Evolutionary conservation across 35 echinoderm and acorn worm genomes (phyloP).

Genomic region (Lytechinus variegatus): DNA sequence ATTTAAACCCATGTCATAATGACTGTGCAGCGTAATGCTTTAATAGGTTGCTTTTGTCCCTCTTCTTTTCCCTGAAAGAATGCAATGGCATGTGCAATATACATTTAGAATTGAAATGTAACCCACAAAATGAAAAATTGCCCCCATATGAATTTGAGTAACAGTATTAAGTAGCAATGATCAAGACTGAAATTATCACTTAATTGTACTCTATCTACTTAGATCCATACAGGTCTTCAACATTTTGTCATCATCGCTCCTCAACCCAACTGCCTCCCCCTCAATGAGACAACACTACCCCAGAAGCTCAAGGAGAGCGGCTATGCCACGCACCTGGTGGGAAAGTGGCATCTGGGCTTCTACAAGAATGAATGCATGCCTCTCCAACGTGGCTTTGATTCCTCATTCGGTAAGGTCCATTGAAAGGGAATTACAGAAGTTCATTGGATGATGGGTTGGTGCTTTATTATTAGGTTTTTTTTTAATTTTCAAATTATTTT

Average conservation of each 20-base stretch:
- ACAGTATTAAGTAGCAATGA: too few relatives aligned
- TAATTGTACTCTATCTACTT: not conserved
- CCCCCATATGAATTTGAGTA: too few relatives aligned
- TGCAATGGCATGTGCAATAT: too few relatives aligned
- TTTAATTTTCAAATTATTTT: too few relatives aligned
- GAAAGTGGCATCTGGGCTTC: slow-evolving; percentile 85
- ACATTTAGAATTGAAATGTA: too few relatives aligned
- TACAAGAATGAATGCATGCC: slow-evolving; percentile 84
- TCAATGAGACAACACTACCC: slow-evolving; percentile 56
- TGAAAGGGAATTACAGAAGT: not conserved
- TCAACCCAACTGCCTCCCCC: slow-evolving; percentile 66
- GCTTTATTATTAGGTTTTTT: too few relatives aligned
- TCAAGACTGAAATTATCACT: not conserved
- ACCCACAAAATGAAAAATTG: too few relatives aligned
- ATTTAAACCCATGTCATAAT: too few relatives aligned
- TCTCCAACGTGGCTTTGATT: slow-evolving; percentile 76
- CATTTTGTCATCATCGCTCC: slow-evolving; percentile 67
- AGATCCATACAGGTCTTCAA: slow-evolving; percentile 77
- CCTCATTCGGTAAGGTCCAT: slow-evolving; percentile 70
- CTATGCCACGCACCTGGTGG: slow-evolving; percentile 75
- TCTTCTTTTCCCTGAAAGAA: too few relatives aligned
- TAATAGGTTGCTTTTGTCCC: too few relatives aligned
- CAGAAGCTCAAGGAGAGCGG: slow-evolving; percentile 72
- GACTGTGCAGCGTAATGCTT: too few relatives aligned
- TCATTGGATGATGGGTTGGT: too few relatives aligned